Base-by-base conservation (phyloP, 2,888 invertebrate species). In the Tribolium freemani region DNA sequence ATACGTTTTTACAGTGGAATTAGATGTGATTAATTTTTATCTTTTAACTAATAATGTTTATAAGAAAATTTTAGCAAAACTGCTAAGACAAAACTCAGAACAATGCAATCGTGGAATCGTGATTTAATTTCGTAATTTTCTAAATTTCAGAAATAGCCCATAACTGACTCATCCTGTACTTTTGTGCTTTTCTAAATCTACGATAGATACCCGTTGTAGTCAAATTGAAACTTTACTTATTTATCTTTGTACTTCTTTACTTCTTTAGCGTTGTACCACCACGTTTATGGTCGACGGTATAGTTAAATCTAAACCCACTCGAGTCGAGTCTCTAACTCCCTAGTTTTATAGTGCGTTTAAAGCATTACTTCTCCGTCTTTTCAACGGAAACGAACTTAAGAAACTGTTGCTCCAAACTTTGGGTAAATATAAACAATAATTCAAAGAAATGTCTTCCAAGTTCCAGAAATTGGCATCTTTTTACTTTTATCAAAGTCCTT, bases 401-500 rank as follows among this genome's bases (percentile, higher is more conserved):
- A 3, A 26, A 26, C 26, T 26, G 26, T 26, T 26, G 26, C 26
- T 3, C 8, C n/a, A 38, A n/a, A 38, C 38, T 38, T 38, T 38
- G 38, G 8, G 8, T 38, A n/a, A 38, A 38, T 38, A 38, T 38
- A n/a, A 38, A 38, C 8, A 38, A 38, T n/a, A 38, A 38, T 38
- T 3, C 9, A 38, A 38, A 38, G 26, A 26, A 38, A n/a, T 38
- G 3, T 8, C 3, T 38, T 9, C 8, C 3, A 8, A n/a, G 8
- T 9, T 38, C 9, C 8, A n/a, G n/a, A 8, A 38, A 38, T 9
- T 38, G 8, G 1, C 8, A 38, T 3, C 5, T n/a, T 38, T 38
- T 38, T 38, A 38, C 46, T 31, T 48, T 61, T 61, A 61, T 61
- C 61, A 31, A 61, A 61, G 21, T 50, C 46, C n/a, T 48, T 48